Evolutionary conservation across 2,113 vertebrate genomes (phyloP).

Genomic region (Aythya baeri): DNA sequence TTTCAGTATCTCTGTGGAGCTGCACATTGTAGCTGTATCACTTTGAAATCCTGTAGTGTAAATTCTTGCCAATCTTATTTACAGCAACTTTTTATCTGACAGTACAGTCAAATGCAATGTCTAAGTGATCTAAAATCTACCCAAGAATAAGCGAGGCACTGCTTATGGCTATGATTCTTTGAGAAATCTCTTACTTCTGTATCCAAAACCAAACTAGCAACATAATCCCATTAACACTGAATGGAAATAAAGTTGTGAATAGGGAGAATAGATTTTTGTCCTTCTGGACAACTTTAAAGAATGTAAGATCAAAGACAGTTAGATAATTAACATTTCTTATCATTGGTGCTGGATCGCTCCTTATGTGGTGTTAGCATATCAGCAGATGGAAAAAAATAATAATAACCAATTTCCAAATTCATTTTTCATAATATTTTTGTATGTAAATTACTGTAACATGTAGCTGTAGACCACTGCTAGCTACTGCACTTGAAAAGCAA

Average conservation of each 20-base stretch:
- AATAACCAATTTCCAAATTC: not conserved
- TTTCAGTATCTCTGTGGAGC: not conserved
- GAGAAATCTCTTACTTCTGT: not conserved
- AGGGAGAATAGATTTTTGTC: not conserved
- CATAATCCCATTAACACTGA: not conserved
- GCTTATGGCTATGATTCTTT: not conserved
- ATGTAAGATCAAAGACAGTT: not conserved
- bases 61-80: not conserved
- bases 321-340: not conserved
- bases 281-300: not conserved
- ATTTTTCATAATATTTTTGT: not conserved
- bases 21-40: rapidly evolving
- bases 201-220: not conserved
- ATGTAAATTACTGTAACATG: not conserved
- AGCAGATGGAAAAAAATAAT: not conserved
- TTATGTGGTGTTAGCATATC: not conserved
- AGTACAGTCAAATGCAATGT: not conserved
- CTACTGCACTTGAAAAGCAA: not conserved
- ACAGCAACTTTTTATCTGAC: not conserved
- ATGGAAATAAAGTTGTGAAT: not conserved
- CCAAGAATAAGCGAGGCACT: not conserved
- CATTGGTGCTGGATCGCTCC: not conserved
- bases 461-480: not conserved
- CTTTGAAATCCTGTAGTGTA: not conserved
- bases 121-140: not conserved